Evolutionary conservation across 2,113 vertebrate genomes (phyloP).

Genomic region (Nipponia nippon): DNA sequence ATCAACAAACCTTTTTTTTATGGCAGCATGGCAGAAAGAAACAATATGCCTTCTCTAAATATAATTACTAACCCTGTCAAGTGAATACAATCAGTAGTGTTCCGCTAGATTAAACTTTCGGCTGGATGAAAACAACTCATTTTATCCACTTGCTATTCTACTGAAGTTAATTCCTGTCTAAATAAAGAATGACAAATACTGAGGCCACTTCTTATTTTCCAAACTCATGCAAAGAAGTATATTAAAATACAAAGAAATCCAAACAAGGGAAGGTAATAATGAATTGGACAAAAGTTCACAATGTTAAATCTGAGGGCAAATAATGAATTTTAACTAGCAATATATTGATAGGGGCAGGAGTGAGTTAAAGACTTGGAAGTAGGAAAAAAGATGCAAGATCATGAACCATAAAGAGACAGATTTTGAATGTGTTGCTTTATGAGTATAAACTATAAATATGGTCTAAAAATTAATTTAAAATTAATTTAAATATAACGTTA

Average conservation of each 20-base stretch:
- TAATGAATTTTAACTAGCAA: background rate
- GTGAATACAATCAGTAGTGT: conserved; percentile 26
- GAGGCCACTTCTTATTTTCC: background rate
- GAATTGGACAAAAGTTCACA: background rate
- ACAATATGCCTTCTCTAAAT: conserved; percentile 10
- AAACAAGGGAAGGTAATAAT: background rate
- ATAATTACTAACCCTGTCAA: conserved; percentile 46
- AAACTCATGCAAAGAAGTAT: background rate
- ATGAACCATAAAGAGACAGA: background rate
- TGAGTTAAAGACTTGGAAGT: background rate
- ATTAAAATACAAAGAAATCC: background rate
- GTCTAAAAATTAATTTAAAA: background rate
- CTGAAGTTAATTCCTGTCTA: conserved; percentile 4
- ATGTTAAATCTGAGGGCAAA: background rate
- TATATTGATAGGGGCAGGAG: background rate
- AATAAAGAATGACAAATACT: conserved; percentile 2
- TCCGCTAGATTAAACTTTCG: background rate
- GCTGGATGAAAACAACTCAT: conserved; percentile 5
- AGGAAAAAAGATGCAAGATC: background rate
- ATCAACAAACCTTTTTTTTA: conserved; percentile 28
- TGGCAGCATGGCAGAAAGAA: background rate
- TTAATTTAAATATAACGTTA: background rate
- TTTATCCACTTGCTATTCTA: conserved; percentile 10
- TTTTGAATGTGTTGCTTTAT: background rate
- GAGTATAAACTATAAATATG: background rate